These are phyloP conservation scores for Ammodytes marinus DNA, from an alignment of 2,113 vertebrate genomes.

Conservation along the genomic window DNA sequence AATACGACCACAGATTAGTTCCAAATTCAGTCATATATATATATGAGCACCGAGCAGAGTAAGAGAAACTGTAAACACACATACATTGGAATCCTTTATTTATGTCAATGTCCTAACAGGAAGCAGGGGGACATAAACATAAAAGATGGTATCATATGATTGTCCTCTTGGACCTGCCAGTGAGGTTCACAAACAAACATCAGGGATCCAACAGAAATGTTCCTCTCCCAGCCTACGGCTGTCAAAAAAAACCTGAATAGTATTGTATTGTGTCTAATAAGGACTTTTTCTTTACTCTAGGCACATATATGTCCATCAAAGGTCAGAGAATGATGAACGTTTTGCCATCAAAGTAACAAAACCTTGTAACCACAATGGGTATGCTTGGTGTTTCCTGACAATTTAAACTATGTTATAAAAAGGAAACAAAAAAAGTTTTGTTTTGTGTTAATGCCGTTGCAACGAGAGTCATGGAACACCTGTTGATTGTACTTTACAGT, in stretches of 20 bases:
- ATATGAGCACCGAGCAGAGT: background rate
- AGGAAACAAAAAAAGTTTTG: background rate
- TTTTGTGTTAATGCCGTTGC: background rate
- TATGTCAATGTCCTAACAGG: constrained; percentile 79
- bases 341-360: background rate
- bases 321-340: background rate
- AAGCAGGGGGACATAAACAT: constrained; percentile 78
- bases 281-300: background rate
- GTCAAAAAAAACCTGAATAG: constrained; percentile 4
- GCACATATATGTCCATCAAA: background rate
- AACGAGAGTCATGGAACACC: background rate
- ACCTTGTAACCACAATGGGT: constrained; percentile 10
- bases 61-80: constrained; percentile 26
- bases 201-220: constrained; percentile 37
- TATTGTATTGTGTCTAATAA: background rate
- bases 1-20: background rate
- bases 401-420: background rate
- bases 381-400: background rate
- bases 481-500: background rate
- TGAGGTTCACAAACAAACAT: constrained; percentile 68
- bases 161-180: constrained; percentile 53
- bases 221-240: constrained; percentile 20
- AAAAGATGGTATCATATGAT: constrained; percentile 72
- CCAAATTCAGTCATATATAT: constrained; percentile 16
- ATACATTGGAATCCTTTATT: constrained; percentile 72